Evolutionary conservation across 2,113 vertebrate genomes (phyloP).

Genomic region (Leptodactylus fuscus): DNA sequence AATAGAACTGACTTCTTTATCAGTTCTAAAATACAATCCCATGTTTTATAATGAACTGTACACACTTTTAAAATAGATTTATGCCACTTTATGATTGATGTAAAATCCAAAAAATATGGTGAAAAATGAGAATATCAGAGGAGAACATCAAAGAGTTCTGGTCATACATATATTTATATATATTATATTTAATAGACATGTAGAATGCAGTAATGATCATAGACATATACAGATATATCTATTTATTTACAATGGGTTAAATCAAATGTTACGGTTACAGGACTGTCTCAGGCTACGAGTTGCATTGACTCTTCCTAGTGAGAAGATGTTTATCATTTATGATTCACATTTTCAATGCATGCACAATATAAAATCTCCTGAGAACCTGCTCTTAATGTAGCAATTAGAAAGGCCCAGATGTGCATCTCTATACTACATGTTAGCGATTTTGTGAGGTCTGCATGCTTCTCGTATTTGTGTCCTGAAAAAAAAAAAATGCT

Average conservation of each 20-base stretch:
- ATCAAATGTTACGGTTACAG: not conserved
- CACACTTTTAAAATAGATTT: not conserved
- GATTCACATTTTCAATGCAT: constrained; percentile 44
- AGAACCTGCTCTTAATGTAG: constrained; percentile 7
- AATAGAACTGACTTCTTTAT: too few relatives aligned
- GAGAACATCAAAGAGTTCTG: not conserved
- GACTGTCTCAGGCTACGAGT: not conserved
- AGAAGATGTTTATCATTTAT: not conserved
- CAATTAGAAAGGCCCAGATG: not conserved
- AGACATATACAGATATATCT: not conserved
- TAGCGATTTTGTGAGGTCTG: constrained; percentile 49
- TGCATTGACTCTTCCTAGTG: not conserved
- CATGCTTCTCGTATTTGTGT: constrained; percentile 55
- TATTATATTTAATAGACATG: not conserved
- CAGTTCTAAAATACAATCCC: too few relatives aligned
- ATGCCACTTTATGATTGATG: not conserved
- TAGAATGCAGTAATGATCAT: not conserved
- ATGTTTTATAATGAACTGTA: constrained; percentile 1
- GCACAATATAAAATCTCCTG: constrained; percentile 8
- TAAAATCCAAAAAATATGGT: not conserved
- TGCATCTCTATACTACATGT: constrained; percentile 42
- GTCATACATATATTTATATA: not conserved
- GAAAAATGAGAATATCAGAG: not conserved
- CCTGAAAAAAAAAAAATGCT: not conserved
- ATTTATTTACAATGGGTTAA: not conserved